Evolutionary conservation across 2,888 invertebrate genomes (phyloP).

Genomic region (Troglohyphantes excavatus): DNA sequence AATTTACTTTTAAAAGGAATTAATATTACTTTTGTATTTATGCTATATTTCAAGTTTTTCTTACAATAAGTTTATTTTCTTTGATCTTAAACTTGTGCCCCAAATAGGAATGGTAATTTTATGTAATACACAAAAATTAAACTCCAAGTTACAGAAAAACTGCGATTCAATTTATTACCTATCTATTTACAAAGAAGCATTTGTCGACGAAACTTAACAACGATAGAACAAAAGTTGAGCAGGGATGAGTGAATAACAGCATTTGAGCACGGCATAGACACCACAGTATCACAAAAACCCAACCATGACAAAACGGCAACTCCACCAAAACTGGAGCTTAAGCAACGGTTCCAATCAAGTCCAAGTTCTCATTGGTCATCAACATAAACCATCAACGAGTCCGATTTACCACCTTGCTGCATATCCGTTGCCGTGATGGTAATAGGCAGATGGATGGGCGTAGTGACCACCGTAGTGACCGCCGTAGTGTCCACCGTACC

Average conservation of each 20-base stretch:
- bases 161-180: conserved; percentile 43
- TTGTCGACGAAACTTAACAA: not conserved
- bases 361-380: not conserved
- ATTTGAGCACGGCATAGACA: not conserved
- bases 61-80: too few relatives aligned
- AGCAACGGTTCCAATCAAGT: not conserved
- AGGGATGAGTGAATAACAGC: not conserved
- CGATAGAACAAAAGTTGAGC: not conserved
- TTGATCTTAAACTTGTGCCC: too few relatives aligned
- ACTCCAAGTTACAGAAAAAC: not conserved
- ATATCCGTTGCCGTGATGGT: conserved; percentile 22
- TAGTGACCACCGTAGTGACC: too few relatives aligned
- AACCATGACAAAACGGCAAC: not conserved
- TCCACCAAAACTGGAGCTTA: not conserved
- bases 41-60: too few relatives aligned
- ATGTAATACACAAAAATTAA: not conserved
- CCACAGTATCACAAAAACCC: conserved; percentile 36
- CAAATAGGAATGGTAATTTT: too few relatives aligned
- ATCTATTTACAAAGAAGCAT: conserved; percentile 40
- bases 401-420: conserved; percentile 38
- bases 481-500: not conserved
- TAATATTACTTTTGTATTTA: too few relatives aligned
- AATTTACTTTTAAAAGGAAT: too few relatives aligned
- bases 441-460: not conserved
- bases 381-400: not conserved